These are phyloP conservation scores for Mus pahari DNA, from an alignment of 2,113 vertebrate genomes.

Conservation along the genomic window DNA sequence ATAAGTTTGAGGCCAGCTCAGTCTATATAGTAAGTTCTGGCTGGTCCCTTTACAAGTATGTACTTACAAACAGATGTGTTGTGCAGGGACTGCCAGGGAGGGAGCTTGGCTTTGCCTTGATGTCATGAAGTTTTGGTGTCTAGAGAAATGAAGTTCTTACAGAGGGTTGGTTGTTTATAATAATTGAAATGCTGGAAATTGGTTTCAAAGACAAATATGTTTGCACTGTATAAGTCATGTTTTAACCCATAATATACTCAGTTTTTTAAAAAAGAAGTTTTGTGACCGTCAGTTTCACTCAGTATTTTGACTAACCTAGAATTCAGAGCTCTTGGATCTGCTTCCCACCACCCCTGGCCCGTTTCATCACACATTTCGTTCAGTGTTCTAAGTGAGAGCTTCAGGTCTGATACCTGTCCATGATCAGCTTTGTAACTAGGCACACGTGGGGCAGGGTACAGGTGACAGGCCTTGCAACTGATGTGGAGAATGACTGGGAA, in stretches of 20 bases:
- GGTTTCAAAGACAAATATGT: neutral
- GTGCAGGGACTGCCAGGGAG: neutral
- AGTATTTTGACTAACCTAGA: neutral
- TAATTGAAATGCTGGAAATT: conserved; percentile 10
- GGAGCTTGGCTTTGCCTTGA: neutral
- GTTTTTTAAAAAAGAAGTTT: neutral
- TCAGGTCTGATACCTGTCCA: fast-evolving
- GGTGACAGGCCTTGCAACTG: neutral
- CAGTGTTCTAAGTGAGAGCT: neutral
- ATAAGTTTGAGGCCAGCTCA: neutral
- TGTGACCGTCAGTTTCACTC: neutral
- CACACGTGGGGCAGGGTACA: too few relatives aligned
- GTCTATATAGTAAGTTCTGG: neutral
- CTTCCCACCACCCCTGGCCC: neutral
- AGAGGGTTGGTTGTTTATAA: neutral
- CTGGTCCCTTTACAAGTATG: neutral
- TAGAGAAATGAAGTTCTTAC: neutral
- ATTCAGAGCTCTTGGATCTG: neutral
- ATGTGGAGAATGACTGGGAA: neutral
- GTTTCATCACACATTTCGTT: neutral
- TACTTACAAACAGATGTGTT: neutral
- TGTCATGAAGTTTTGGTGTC: neutral
- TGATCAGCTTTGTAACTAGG: neutral
- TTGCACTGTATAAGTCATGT: neutral
- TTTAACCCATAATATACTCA: neutral